phyloP scores from a whole-genome alignment of 2,797 vertebrate genomes.

The Heliangelus exortis region DNA sequence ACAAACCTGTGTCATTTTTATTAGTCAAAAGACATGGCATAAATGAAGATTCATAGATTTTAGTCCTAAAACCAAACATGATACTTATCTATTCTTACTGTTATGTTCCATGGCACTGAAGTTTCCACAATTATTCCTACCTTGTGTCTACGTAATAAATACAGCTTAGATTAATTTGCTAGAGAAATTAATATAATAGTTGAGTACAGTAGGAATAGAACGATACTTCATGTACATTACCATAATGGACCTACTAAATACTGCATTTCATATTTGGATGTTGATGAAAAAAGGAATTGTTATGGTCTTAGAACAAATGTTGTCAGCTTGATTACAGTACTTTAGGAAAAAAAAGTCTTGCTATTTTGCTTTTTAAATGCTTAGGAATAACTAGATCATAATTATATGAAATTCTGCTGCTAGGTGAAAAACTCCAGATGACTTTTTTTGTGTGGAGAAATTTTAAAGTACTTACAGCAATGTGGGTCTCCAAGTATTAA shows the following conservation, averaged over 20 bases:
- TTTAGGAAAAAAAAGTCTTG: background rate
- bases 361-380: background rate
- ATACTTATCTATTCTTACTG: background rate
- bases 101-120: background rate
- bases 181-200: background rate
- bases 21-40: background rate
- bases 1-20: background rate
- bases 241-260: background rate
- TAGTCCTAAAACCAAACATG: background rate
- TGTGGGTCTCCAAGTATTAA: background rate
- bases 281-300: background rate
- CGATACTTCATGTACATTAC: background rate
- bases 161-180: background rate
- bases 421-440: background rate
- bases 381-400: background rate
- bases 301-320: background rate
- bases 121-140: background rate
- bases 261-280: constrained; percentile 3
- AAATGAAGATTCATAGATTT: constrained; percentile 1
- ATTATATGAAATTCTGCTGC: background rate
- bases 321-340: background rate
- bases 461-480: background rate
- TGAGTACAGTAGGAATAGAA: background rate
- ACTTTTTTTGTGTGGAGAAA: background rate
- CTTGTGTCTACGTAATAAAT: background rate